Base-by-base conservation (phyloP, 2,888 invertebrate genomes). In the Aelia acuminata region DNA sequence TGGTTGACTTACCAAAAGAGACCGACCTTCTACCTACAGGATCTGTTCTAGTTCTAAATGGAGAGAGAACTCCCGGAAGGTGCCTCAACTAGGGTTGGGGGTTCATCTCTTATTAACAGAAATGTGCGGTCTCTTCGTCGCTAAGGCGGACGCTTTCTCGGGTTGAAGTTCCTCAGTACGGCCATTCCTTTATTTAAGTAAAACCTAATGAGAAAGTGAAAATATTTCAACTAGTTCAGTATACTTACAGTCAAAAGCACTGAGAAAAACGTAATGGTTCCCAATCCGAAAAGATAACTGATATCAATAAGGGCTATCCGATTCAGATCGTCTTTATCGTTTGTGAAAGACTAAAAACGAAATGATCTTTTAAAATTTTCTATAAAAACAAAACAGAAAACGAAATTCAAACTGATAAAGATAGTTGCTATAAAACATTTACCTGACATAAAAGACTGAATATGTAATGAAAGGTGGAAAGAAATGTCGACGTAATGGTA, bases 111-210 rank as follows among this genome's bases (percentile, higher is more conserved):
- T n/a, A n/a, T n/a, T n/a, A n/a, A n/a, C n/a, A n/a, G n/a, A n/a
- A n/a, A n/a, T 92, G 91, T 84, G 13, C 13, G 15, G 13, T 15
- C 15, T 48, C 15, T 15, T 3, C 15, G 15, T 48, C 2, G 2
- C 15, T 48, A 15, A 48, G 15, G 2, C 15, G 15, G 10, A 8
- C 13, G 3, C 3, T 48, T 48, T 15, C 2, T 13, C 10, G 3
- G 15, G 10, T 15, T 8, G 15, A 10, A 15, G 15, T 48, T 3
- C 91, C 90, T 93, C 91, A 91, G 92, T 48, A 13, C 10, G 7
- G 15, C 3, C 15, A 48, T 15, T 15, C 10, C 15, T 13, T 10
- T 10, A n/a, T 48, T 1, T 20, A 50, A 20, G 18, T 18, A 50
- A 50, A 50, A 11, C 18, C 49, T 3, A 20, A 20, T 50, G 49